Evolutionary conservation across 2,888 invertebrate species (phyloP), one percentile per base, ranked within the genome.

Genomic region (Julus scandinavius): DNA sequence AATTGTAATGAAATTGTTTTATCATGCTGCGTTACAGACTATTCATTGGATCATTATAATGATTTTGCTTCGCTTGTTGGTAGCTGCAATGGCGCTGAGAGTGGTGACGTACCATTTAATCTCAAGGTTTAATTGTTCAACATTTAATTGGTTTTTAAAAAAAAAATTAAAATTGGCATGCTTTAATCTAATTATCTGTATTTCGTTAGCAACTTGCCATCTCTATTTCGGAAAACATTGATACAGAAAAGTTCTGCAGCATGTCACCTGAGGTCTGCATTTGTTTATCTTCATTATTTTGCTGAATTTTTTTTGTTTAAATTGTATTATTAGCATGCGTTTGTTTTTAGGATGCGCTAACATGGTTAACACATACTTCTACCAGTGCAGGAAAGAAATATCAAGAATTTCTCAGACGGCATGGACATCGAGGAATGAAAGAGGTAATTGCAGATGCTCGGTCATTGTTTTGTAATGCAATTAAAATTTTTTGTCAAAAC

Each of bases 401-500:
- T 17, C 40, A 87, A 38, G 88, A 88, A 17, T 88, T 88, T 58
- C 45, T 88, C 11, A 38, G n/a, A 29, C 11, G 85, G 3, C 88
- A 88, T 40, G 88, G 88, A 40, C 88, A 88, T 88, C 83, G 88
- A 54, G 85, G 88, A 40, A 40, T 85, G 54, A 88, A 88, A 85
- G 88, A 88, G 38, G 88, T 88, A 88, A 72, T 41, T 63, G 5
- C n/a, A 1, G n/a, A 58, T 58, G 17, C 58, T 17, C 2, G 4
- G 20, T 20, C 20, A 20, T 54, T 17, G 13, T 54, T 54, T 17
- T 54, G 54, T 17, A 45, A 45, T 45, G 45, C 45, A 7, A 7
- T 5, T 45, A 45, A 45, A 45, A n/a, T n/a, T n/a, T 45, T 5
- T 45, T 45, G 45, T 0, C 2, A 45, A 45, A 45, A 7, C 45